These are phyloP conservation scores for Alfaro cultratus DNA, from an alignment of 2,797 vertebrate species.

Conservation along the genomic window DNA sequence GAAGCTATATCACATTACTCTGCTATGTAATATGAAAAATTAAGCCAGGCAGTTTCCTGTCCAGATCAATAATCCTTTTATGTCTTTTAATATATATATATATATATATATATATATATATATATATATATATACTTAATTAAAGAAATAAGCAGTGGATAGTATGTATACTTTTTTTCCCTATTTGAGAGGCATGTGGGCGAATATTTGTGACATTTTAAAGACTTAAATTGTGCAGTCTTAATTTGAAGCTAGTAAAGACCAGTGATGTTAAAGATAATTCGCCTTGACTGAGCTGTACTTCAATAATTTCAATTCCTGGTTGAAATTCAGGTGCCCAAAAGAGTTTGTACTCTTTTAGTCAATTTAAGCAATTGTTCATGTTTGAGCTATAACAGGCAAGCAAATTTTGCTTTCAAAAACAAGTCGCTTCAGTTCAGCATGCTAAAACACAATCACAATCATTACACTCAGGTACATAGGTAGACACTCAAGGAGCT, in stretches of 20 bases:
- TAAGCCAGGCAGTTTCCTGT: background rate
- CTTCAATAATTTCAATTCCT: background rate
- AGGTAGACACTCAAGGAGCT: constrained; percentile 52
- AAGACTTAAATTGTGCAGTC: background rate
- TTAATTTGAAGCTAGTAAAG: background rate
- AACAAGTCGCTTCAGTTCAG: constrained; percentile 49
- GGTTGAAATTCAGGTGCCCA: background rate
- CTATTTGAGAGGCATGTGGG: background rate
- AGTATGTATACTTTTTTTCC: background rate
- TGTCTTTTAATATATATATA: too few species aligned
- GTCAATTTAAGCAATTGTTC: background rate
- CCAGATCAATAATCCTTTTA: too few species aligned
- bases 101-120: too few species aligned
- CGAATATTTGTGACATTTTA: background rate
- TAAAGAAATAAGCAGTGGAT: background rate
- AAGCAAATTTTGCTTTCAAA: constrained; percentile 38
- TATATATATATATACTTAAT: too few species aligned
- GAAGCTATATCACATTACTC: constrained; percentile 9
- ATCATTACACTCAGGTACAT: constrained; percentile 55
- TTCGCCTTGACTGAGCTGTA: background rate
- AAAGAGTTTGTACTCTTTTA: background rate
- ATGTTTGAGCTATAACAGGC: constrained; percentile 21
- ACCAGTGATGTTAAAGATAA: background rate
- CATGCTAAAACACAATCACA: constrained; percentile 57
- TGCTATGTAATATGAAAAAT: constrained; percentile 29